Percentiles rank a stretch among this genome's conserved stretches.
phyloP scores from a whole-genome alignment of 1,140 invertebrate species.

The Drosophila albomicans region DNA sequence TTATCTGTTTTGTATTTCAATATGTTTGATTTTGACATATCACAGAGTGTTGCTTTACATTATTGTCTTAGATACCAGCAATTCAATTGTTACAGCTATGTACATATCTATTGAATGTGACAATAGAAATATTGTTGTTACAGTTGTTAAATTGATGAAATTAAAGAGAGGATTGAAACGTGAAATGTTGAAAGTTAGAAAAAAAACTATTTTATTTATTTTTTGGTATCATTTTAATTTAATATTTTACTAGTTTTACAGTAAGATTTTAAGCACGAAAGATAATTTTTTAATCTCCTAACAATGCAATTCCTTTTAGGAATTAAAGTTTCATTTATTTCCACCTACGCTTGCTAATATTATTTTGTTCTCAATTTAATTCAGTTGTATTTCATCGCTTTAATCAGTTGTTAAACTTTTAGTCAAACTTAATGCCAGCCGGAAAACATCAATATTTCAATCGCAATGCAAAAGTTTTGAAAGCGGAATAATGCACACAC shows the following conservation, averaged over 20 bases:
- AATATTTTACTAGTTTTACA: too few relatives aligned
- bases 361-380: background rate
- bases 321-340: too few relatives aligned
- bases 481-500: background rate
- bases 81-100: background rate
- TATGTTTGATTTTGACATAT: constrained; percentile 41
- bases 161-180: background rate
- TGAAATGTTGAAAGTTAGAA: background rate
- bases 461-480: constrained; percentile 1
- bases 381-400: background rate
- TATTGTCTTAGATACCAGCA: background rate
- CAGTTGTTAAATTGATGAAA: background rate
- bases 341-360: too few relatives aligned
- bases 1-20: constrained; percentile 48
- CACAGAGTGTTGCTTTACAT: constrained; percentile 17
- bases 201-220: too few relatives aligned
- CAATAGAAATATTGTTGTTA: background rate
- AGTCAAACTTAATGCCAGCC: too few relatives aligned
- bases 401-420: too few relatives aligned
- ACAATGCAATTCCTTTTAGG: too few relatives aligned
- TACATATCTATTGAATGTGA: background rate
- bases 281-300: too few relatives aligned
- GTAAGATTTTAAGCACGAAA: too few relatives aligned
- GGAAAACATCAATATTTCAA: constrained; percentile 31
- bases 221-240: too few relatives aligned